These are phyloP conservation scores for Pseudochaenichthys georgianus DNA, from an alignment of 2,797 vertebrate genomes.

Conservation along the genomic window DNA sequence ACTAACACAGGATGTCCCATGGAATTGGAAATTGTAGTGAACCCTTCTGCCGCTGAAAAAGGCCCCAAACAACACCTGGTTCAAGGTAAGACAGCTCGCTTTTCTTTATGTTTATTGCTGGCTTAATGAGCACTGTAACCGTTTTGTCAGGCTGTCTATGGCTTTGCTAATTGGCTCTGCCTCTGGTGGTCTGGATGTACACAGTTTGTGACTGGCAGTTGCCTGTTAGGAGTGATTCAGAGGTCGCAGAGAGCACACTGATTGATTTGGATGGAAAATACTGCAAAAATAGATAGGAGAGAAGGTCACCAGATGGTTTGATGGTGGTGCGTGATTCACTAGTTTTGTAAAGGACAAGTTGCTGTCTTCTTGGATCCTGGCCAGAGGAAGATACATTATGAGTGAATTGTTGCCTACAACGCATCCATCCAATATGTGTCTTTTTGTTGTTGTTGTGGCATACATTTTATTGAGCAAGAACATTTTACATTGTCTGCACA, in stretches of 20 bases:
- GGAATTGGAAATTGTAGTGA: background rate
- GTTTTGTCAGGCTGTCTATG: background rate
- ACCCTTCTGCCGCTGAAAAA: background rate
- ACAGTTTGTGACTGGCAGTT: constrained; percentile 24
- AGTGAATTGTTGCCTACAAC: background rate
- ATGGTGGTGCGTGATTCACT: constrained; percentile 7
- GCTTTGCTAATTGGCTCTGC: constrained; percentile 26
- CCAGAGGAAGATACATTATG: background rate
- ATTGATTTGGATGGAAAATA: constrained; percentile 16
- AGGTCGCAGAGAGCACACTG: constrained; percentile 4
- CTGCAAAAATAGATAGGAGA: background rate
- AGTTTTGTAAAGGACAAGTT: background rate
- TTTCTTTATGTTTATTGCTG: background rate
- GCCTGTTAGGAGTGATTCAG: constrained; percentile 11
- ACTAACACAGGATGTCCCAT: background rate
- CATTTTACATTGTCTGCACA: background rate
- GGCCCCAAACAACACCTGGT: background rate
- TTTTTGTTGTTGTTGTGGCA: background rate
- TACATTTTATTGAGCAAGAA: background rate
- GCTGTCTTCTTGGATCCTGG: constrained; percentile 15
- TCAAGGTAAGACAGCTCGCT: constrained; percentile 10
- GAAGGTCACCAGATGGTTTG: constrained; percentile 32
- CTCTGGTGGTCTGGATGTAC: background rate
- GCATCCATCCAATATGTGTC: background rate
- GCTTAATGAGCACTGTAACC: constrained; percentile 19